A percentile compares a stretch with the other conserved stretches of the same genome.
Evolutionary conservation across 2,797 vertebrate genomes (phyloP).

Genomic region (Tinamus major): DNA sequence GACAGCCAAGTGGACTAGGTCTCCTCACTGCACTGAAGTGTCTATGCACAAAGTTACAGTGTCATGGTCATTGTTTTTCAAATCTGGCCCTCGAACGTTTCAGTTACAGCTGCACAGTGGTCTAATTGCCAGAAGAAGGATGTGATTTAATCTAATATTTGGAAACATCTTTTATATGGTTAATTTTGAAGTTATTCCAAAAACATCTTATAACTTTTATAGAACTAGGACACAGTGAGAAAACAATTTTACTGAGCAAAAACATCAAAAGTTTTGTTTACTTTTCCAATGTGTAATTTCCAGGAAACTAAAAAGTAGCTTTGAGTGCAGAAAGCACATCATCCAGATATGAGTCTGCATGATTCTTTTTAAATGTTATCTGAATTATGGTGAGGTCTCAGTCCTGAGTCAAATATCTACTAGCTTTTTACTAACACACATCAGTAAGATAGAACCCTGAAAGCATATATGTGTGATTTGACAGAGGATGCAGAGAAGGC

Average conservation of each 20-base stretch:
- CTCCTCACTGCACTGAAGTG: not conserved
- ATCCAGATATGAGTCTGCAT: not conserved
- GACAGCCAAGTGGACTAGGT: not conserved
- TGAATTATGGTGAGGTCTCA: not conserved
- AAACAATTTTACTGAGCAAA: constrained; percentile 9
- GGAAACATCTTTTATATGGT: not conserved
- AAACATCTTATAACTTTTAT: not conserved
- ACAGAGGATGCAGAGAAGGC: too few relatives aligned
- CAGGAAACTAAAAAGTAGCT: not conserved
- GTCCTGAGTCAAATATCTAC: constrained; percentile 2
- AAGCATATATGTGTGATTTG: not conserved
- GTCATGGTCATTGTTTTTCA: not conserved
- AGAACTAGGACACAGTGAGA: not conserved
- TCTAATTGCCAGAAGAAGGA: not conserved
- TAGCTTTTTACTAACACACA: not conserved
- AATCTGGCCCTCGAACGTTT: not conserved
- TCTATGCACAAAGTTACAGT: not conserved
- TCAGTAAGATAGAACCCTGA: not conserved
- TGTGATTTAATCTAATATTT: not conserved
- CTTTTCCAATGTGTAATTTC: not conserved
- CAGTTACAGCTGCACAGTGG: not conserved
- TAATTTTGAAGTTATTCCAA: constrained; percentile 4
- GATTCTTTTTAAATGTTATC: not conserved
- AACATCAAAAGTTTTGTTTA: not conserved
- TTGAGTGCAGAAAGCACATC: not conserved